Base-by-base conservation (phyloP, 2,113 vertebrate species). In the Uria lomvia region DNA sequence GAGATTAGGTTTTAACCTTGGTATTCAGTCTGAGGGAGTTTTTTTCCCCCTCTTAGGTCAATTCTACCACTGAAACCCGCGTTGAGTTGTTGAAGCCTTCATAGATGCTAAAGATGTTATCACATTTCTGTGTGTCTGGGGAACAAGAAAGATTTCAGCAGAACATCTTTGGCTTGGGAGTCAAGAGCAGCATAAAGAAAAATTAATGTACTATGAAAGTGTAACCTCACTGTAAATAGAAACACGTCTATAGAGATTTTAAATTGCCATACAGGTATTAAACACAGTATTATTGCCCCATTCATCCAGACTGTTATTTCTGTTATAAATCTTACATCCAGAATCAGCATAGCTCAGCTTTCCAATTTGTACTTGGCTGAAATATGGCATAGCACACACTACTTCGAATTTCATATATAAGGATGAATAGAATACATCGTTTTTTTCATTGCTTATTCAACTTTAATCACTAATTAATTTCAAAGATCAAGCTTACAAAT, bases 221-320 rank as follows among this genome's bases (percentile, higher is more conserved):
- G 24, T 66, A 85, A 58, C 45, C 45, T 88, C 53, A 68, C 45
- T 72, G 86, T 68, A 93, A 85, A 85, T 11, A 87, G 70, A 94
- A 90, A 85, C 45, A 91, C 15, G 85, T 56, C 70, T 78, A 15
- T 7, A 68, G 79, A 81, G 53, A 65, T 89, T 94, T 84, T 29
- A 76, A 95, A 94, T 94, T 78, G 62, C 47, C 58, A 66, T 45
- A 80, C 29, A 86, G n/a, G 50, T 90, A 80, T 83, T 95, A 95
- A 96, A 83, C 43, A 66, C 12, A 9, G 50, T 38, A 24, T 86
- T 90, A 93, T 62, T 75, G 26, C 73, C 52, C 49, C 70, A 79
- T 84, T 92, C 73, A 81, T 75, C 30, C 60, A 87, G 76, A 62
- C 21, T 49, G 21, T 77, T 94, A 78, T 75, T 96, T 85, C 80